A percentile compares a stretch with the other conserved stretches of the same genome.
phyloP scores from a whole-genome alignment of 2,113 vertebrate species.

The Xiphorhynchus elegans region DNA sequence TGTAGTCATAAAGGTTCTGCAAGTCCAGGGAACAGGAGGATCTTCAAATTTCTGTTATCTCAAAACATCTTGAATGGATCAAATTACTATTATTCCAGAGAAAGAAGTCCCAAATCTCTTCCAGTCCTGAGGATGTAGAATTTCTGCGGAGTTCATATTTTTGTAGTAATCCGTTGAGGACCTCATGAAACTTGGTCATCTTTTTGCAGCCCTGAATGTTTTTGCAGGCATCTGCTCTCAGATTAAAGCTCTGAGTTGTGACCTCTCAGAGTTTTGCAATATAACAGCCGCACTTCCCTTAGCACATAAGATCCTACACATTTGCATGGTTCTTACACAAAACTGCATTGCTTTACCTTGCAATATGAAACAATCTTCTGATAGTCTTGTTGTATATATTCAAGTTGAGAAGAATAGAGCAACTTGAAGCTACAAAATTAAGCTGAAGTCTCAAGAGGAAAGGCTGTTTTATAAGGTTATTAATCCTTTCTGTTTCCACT shows the following conservation, averaged over 20 bases:
- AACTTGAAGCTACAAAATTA: not conserved
- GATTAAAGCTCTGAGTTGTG: not conserved
- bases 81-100: not conserved
- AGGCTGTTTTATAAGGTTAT: not conserved
- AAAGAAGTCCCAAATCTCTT: not conserved
- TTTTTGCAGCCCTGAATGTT: not conserved
- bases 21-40: not conserved
- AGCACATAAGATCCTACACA: accelerated
- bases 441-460: not conserved
- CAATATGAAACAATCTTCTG: not conserved
- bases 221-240: not conserved
- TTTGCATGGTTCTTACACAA: not conserved
- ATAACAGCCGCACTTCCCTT: not conserved
- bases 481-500: conserved; percentile 41
- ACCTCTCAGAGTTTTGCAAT: not conserved
- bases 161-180: not conserved
- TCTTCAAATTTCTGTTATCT: not conserved
- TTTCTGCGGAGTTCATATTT: not conserved
- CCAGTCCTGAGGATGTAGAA: not conserved
- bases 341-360: not conserved
- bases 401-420: not conserved
- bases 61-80: not conserved
- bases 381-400: not conserved
- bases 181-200: accelerated
- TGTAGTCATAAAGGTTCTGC: accelerated